These are phyloP conservation scores for Diorhabda sublineata DNA, from an alignment of 1,140 invertebrate species.

Conservation along the genomic window DNA sequence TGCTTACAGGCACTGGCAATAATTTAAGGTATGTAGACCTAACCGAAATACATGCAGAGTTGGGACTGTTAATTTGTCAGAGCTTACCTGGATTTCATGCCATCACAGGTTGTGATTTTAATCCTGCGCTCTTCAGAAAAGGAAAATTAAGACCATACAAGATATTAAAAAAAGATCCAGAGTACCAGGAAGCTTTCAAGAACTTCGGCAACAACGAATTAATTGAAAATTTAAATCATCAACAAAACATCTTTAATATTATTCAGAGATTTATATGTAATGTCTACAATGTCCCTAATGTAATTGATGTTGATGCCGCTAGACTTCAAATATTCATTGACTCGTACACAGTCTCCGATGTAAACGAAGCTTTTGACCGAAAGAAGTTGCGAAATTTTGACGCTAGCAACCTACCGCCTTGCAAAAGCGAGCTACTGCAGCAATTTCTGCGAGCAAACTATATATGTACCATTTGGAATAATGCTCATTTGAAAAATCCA, in stretches of 20 bases:
- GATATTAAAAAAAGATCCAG: neutral
- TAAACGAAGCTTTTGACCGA: no score
- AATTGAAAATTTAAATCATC: neutral
- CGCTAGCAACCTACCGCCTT: no score
- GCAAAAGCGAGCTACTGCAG: no score
- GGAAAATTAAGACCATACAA: conserved; percentile 1
- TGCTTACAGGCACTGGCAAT: conserved; percentile 10
- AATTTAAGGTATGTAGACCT: neutral
- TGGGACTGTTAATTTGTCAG: conserved; percentile 33
- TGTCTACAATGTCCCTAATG: conserved; percentile 21
- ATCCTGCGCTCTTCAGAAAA: neutral
- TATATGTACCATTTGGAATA: conserved; percentile 37
- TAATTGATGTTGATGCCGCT: conserved; percentile 30
- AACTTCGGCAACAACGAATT: conserved; percentile 10
- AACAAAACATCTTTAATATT: conserved; percentile 8
- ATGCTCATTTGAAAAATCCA: conserved; percentile 24
- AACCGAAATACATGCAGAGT: conserved; percentile 29
- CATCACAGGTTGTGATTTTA: neutral
- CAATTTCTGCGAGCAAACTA: conserved; percentile 28
- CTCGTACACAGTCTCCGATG: conserved; percentile 20
- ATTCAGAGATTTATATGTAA: conserved; percentile 26
- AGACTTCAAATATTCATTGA: conserved; percentile 24
- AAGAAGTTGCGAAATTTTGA: no score
- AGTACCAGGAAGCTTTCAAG: neutral
- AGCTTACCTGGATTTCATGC: conserved; percentile 23